phyloP scores from a whole-genome alignment of 2,797 vertebrate genomes.

The Calcarius lapponicus region DNA sequence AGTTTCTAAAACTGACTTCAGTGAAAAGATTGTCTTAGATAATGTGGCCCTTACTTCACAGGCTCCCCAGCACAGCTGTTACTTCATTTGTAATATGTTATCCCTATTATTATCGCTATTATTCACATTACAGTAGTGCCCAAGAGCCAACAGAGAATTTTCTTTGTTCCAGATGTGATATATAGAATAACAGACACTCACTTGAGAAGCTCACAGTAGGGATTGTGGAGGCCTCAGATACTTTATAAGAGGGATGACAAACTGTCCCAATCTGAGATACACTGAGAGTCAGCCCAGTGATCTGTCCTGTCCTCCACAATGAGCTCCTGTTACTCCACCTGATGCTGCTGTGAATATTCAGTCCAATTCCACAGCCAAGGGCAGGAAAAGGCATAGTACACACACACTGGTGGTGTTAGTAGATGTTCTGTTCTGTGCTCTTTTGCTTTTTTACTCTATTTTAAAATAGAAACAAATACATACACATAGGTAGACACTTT shows the following conservation, averaged over 20 bases:
- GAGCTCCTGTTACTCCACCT: not conserved
- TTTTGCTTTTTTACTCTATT: not conserved
- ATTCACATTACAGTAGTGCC: not conserved
- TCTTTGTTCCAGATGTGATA: not conserved
- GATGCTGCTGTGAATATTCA: not conserved
- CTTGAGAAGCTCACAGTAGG: not conserved
- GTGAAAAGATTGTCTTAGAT: not conserved
- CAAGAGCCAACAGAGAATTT: not conserved
- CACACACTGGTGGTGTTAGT: not conserved
- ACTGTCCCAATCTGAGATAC: not conserved
- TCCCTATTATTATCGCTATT: not conserved
- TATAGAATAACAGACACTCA: not conserved
- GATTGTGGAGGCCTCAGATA: not conserved
- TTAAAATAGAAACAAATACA: not conserved
- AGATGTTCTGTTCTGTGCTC: not conserved
- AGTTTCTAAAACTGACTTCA: not conserved
- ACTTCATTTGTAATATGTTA: not conserved
- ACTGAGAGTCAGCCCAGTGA: not conserved
- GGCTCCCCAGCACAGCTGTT: not conserved
- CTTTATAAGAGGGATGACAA: not conserved
- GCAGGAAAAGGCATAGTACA: not conserved
- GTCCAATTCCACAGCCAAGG: not conserved
- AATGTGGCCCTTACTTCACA: not conserved
- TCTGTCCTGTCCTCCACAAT: accelerated
- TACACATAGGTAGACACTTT: not conserved